A percentile compares a stretch with the other conserved stretches of the same genome.
Evolutionary conservation across 37 sponge, comb jelly and placozoan species (phyloP).

Genomic region (Beroe ovata): DNA sequence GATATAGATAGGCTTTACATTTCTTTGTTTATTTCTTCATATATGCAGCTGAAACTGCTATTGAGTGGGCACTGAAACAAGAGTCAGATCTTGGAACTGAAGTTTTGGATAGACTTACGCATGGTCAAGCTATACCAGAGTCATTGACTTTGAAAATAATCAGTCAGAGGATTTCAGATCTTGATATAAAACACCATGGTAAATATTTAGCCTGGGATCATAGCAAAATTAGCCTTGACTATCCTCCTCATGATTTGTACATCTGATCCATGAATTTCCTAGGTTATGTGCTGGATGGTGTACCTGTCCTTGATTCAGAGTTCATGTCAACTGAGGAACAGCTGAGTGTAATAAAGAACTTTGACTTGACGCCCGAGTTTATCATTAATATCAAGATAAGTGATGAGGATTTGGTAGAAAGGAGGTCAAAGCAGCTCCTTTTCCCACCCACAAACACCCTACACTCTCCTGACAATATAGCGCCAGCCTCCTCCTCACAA

Average conservation of each 20-base stretch:
- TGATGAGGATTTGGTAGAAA: constrained; percentile 42
- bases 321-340: constrained; percentile 82
- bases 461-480: constrained; percentile 22
- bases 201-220: background rate
- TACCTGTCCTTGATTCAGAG: constrained; percentile 72
- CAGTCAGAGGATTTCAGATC: constrained; percentile 70
- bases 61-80: constrained; percentile 41
- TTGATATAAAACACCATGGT: constrained; percentile 84
- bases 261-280: background rate
- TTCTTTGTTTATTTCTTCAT: too few species aligned
- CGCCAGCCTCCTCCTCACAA: background rate
- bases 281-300: constrained; percentile 93
- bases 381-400: constrained; percentile 91
- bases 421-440: constrained; percentile 50
- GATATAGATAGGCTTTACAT: too few species aligned
- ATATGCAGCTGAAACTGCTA: constrained; percentile 38
- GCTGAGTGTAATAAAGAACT: constrained; percentile 70
- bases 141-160: constrained; percentile 71
- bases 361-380: constrained; percentile 80
- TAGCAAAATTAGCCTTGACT: too few species aligned
- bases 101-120: constrained; percentile 27
- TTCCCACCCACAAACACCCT: constrained; percentile 23
- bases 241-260: too few species aligned
- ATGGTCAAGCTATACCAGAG: constrained; percentile 68
- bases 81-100: constrained; percentile 13